phyloP scores from a whole-genome alignment of 2,888 invertebrate genomes.

The Rhogogaster chlorosoma region DNA sequence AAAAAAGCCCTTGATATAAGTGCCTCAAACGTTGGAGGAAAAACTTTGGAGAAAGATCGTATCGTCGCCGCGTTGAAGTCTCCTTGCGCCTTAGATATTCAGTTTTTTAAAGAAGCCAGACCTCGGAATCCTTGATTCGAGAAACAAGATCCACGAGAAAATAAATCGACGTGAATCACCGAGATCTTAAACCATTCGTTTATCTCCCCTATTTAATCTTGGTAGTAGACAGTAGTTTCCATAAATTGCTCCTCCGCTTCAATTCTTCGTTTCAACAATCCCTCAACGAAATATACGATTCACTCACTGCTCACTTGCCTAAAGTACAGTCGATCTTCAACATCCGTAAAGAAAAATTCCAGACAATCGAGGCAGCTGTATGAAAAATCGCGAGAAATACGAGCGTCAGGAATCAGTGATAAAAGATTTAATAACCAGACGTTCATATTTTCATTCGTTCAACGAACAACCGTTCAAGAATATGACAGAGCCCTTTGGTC shows the following conservation, averaged over 20 bases:
- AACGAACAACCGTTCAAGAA: neutral
- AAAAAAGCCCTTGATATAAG: neutral
- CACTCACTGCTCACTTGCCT: neutral
- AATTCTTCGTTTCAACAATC: neutral
- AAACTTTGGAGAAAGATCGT: slow-evolving; percentile 44
- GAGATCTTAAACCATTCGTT: neutral
- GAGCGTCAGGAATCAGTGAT: neutral
- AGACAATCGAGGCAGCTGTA: neutral
- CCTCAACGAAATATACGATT: neutral
- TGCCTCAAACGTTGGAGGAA: neutral
- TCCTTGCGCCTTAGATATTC: slow-evolving; percentile 44
- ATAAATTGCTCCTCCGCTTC: neutral
- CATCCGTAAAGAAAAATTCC: neutral
- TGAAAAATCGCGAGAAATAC: neutral
- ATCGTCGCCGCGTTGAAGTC: slow-evolving; percentile 50
- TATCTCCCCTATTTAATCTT: neutral
- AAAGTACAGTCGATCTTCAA: neutral
- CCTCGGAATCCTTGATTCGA: neutral
- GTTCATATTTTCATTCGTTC: neutral
- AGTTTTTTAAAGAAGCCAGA: slow-evolving; percentile 23
- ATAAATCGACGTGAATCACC: neutral
- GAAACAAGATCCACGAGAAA: neutral
- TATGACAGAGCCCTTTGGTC: slow-evolving; percentile 54
- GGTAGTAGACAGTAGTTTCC: neutral
- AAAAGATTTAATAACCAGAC: neutral